Evolutionary conservation across 2,888 invertebrate species (phyloP).

Genomic region (Conistra vaccinii): DNA sequence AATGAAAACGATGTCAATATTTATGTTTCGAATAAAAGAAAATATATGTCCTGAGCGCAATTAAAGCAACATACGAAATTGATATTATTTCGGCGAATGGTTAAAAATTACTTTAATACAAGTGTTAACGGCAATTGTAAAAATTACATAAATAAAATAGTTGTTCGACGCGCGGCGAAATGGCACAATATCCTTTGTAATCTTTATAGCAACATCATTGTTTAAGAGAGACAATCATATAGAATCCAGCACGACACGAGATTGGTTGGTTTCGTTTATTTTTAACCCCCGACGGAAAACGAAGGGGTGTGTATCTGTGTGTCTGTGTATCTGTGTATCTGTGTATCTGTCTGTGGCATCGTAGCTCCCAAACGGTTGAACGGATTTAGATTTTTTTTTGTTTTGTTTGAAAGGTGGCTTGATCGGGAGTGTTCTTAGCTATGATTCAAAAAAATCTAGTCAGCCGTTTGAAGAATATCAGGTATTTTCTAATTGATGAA

Average conservation of each 20-base stretch:
- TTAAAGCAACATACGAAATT: conserved; percentile 10
- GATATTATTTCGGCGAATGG: conserved; percentile 3
- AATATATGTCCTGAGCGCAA: conserved; percentile 5
- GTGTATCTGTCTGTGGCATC: too few relatives aligned
- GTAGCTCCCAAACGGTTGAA: too few relatives aligned
- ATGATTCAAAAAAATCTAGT: too few relatives aligned
- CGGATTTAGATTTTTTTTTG: too few relatives aligned
- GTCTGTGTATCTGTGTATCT: too few relatives aligned
- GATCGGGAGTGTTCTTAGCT: too few relatives aligned
- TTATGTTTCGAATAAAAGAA: conserved; percentile 25
- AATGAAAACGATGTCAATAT: conserved; percentile 35
- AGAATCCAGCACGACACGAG: background rate
- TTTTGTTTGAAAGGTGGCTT: too few relatives aligned
- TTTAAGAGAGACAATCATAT: background rate
- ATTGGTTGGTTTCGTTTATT: background rate
- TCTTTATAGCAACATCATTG: background rate
- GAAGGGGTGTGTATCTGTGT: too few relatives aligned
- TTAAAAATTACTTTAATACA: conserved; percentile 8
- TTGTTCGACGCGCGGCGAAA: background rate
- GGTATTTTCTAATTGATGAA: too few relatives aligned
- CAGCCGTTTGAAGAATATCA: too few relatives aligned
- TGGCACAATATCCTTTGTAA: background rate
- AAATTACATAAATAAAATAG: background rate
- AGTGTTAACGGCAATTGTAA: conserved; percentile 14
- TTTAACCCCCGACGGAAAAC: too few relatives aligned